These are phyloP conservation scores for Chanos chanos DNA, from an alignment of 2,797 vertebrate genomes.

Conservation along the genomic window DNA sequence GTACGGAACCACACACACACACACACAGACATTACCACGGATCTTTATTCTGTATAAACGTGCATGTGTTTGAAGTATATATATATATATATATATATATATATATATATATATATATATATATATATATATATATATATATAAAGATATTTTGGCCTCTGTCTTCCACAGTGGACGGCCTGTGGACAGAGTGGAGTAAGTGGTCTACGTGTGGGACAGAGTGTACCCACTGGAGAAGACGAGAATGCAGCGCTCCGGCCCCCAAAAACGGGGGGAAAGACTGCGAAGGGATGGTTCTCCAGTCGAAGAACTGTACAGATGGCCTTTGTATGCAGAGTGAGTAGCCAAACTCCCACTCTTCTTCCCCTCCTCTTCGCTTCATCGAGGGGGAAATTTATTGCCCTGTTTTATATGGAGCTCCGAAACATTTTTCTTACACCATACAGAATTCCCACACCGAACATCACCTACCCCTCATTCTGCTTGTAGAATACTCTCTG, in stretches of 20 bases:
- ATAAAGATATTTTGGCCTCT: too few species aligned
- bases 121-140: too few species aligned
- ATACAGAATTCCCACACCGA: neutral
- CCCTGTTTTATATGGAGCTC: too few species aligned
- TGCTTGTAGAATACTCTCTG: too few species aligned
- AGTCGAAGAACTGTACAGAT: slow-evolving; percentile 98
- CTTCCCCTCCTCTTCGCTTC: neutral
- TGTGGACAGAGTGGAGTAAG: slow-evolving; percentile 98
- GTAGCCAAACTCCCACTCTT: slow-evolving; percentile 60
- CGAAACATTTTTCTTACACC: neutral
- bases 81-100: too few species aligned
- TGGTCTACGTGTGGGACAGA: slow-evolving; percentile 98
- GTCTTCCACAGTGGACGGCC: slow-evolving; percentile 85
- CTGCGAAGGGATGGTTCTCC: slow-evolving; percentile 91
- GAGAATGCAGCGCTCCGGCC: slow-evolving; percentile 86
- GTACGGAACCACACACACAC: too few species aligned
- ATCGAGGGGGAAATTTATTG: too few species aligned
- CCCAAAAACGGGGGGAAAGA: slow-evolving; percentile 96
- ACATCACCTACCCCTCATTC: neutral
- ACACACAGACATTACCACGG: too few species aligned
- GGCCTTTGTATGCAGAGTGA: slow-evolving; percentile 99
- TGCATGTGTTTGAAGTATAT: too few species aligned
- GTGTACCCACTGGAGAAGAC: slow-evolving; percentile 95
- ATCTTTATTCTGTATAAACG: slow-evolving; percentile 3
- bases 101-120: too few species aligned